A percentile compares a stretch with the other conserved stretches of the same genome.
Conservation (phyloP, 2,888 invertebrate species). For the Malachius bipustulatus region DNA sequence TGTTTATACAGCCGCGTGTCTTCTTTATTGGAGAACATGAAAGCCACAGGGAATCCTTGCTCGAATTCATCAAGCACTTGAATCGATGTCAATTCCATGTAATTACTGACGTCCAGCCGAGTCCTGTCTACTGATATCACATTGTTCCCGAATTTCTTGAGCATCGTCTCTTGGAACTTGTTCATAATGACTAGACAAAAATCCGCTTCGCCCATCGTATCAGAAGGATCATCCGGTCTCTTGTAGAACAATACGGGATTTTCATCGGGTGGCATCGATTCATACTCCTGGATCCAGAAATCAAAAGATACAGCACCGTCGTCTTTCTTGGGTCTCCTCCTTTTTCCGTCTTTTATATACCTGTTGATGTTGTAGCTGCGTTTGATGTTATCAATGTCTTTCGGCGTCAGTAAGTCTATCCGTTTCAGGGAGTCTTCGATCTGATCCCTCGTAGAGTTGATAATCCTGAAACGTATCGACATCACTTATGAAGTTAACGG, state of each 20-base stretch:
- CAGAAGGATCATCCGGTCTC: neutral
- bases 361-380: slow-evolving; percentile 1
- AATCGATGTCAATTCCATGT: slow-evolving; percentile 11
- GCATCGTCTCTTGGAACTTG: slow-evolving; percentile 5
- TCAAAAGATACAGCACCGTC: slow-evolving; percentile 1
- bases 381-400: slow-evolving; percentile 3
- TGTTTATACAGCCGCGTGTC: slow-evolving; percentile 9
- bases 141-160: slow-evolving; percentile 4
- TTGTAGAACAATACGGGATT: slow-evolving; percentile 5
- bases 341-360: no score
- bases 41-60: slow-evolving; percentile 13
- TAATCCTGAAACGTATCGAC: no score
- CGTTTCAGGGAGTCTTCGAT: slow-evolving; percentile 4
- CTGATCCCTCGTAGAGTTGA: neutral
- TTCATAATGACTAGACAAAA: slow-evolving; percentile 7
- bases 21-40: slow-evolving; percentile 13
- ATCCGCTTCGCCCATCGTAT: neutral
- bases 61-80: slow-evolving; percentile 12
- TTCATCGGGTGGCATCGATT: slow-evolving; percentile 3
- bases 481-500: no score
- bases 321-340: no score
- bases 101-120: no score
- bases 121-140: neutral
- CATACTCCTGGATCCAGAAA: slow-evolving; percentile 2
- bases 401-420: slow-evolving; percentile 1